Base-by-base conservation (phyloP, 23 tunicate genomes). In the Corella eumyota region DNA sequence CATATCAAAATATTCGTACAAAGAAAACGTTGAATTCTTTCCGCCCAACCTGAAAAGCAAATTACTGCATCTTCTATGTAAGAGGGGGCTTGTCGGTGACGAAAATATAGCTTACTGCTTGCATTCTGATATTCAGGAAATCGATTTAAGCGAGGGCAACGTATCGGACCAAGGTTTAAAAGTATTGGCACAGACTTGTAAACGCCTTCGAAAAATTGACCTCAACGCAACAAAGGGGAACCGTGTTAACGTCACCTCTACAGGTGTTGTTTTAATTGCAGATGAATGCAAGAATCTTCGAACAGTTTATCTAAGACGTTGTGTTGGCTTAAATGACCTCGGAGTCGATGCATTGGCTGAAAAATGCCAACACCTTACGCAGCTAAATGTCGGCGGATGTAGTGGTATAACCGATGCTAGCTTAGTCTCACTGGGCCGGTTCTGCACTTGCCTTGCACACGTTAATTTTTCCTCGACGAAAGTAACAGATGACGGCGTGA, bases 351-450 rank as follows among this genome's bases (percentile, higher is more conserved):
- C 58, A 3, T 22, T 84, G 25, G 70, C 94, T 13, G 56, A 37
- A 55, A 74, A 75, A 32, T 84, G 94, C 62, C 33, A 26, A 27
- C 15, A 13, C 34, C 40, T 84, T 1, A 45, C 50, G 22, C 71
- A 73, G 30, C 53, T 84, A 2, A 84, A 84, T 37, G 57, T 84
- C 30, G 71, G 77, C 26, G 83, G 78, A n/a, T 84, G 94, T 48
- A 58, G 66, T 11, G 6, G 15, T 4, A 62, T 84, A 25, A 53
- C 77, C 6, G 94, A 84, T 36, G 24, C 17, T 24, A 68, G 84
- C 58, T 40, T 84, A 9, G 27, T 47, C 19, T 83, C 78, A 15
- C 46, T 84, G 25, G 67, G 66, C 11, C 50, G 52, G 21, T 62
- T 75, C 25, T 66, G 73, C 46, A n/a, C 25, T 4, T 11, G 5